Percentiles rank a stretch among this genome's conserved stretches.
Evolutionary conservation across 2,888 invertebrate genomes (phyloP).

Genomic region (Chorisops tibialis): DNA sequence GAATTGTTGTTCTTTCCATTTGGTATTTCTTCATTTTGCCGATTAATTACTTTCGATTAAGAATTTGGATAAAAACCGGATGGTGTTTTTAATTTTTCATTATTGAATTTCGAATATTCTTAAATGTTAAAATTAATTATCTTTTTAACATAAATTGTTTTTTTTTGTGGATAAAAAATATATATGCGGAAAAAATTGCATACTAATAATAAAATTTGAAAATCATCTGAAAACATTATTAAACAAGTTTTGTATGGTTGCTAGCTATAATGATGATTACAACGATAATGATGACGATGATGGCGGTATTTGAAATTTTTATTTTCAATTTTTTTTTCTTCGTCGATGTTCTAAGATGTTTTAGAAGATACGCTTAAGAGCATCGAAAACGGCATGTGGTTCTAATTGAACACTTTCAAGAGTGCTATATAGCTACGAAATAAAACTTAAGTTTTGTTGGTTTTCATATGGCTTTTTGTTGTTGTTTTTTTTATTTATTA

Average conservation of each 20-base stretch:
- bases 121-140: background rate
- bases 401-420: slow-evolving; percentile 16
- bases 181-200: no score
- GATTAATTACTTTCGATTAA: no score
- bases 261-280: slow-evolving; percentile 2
- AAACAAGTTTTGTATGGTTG: background rate
- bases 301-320: background rate
- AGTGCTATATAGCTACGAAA: background rate
- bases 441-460: background rate
- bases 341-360: no score
- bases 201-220: background rate
- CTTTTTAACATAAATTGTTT: background rate
- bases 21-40: no score
- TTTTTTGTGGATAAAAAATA: no score
- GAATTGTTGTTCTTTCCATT: no score
- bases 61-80: no score
- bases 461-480: background rate
- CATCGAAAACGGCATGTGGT: slow-evolving; percentile 16
- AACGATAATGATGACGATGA: slow-evolving; percentile 9
- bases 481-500: no score
- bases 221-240: background rate
- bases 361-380: no score
- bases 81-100: no score
- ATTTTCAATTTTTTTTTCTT: no score
- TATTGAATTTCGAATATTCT: no score